Percentiles rank a stretch among this genome's conserved stretches.
These are phyloP conservation scores for Apotomis turbidana DNA, from an alignment of 2,888 invertebrate species.

Conservation along the genomic window DNA sequence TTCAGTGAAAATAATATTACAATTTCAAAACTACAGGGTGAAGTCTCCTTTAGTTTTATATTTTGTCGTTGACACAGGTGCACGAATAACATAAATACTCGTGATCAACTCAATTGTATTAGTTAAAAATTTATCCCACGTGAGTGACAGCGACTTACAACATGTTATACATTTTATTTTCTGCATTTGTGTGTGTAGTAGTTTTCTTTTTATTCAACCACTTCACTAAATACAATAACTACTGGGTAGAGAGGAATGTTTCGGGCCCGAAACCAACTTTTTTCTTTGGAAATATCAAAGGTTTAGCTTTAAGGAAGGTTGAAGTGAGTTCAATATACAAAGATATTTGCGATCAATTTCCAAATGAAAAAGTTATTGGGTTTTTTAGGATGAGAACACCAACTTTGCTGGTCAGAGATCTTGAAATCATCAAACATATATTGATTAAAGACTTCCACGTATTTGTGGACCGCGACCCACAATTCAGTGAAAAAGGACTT, in stretches of 20 bases:
- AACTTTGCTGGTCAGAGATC: not conserved
- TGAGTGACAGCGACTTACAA: not conserved
- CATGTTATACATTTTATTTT: not conserved
- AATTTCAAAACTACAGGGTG: no score
- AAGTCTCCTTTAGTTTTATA: no score
- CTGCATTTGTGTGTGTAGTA: not conserved
- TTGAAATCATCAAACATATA: not conserved
- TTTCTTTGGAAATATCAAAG: constrained; percentile 8
- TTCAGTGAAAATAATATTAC: no score
- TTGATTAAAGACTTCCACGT: constrained; percentile 5
- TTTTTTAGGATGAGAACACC: not conserved
- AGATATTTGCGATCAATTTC: constrained; percentile 5
- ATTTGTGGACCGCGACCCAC: not conserved
- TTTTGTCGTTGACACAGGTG: no score
- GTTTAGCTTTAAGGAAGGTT: not conserved
- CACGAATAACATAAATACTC: no score
- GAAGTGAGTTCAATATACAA: not conserved
- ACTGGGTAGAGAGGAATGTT: constrained; percentile 1
- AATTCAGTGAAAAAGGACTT: constrained; percentile 9
- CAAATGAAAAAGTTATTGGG: not conserved
- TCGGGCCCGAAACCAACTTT: not conserved
- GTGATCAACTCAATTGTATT: no score
- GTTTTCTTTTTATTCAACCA: not conserved
- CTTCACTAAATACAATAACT: not conserved
- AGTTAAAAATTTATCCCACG: not conserved